Evolutionary conservation across 2,113 vertebrate genomes (phyloP), one percentile per base, ranked within the genome.

Genomic region (Hepsetus odoe): DNA sequence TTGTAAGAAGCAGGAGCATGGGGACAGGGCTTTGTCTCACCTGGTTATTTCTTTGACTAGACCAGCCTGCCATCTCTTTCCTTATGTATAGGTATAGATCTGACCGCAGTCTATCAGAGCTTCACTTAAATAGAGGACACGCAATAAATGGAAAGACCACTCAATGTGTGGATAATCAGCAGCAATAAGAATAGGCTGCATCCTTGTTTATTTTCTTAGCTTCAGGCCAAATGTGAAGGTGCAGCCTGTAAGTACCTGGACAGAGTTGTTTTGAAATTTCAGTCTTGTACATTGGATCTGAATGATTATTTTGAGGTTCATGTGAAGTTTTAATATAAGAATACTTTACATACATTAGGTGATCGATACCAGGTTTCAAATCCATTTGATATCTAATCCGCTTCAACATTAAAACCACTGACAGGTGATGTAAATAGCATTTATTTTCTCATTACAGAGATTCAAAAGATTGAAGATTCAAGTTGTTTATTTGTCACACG

Each of bases 1-100:
- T 79, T 81, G 59, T 42, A 70, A 55, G 69, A 38, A 26, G 44
- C 30, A 42, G 14, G 5, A 72, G 32, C 33, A n/a, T 18, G 9
- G 22, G 53, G 78, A 86, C 71, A 72, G 75, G 66, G 62, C 30
- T 49, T 79, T 40, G 44, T 69, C 18, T 44, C 5, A 61, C 18
- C 38, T 59, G 65, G 42, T 70, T 38, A 61, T 32, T n/a, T 24
- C 13, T 10, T 77, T 32, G 51, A 9, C 55, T 55, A 20, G 20
- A 49, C 58, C 30, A 46, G 9, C 30, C 32, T 10, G 24, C 20
- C 11, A 7, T 68, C 49, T 74, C n/a, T 51, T 2, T 18, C 24
- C 14, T 0, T 16, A 28, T 0, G 4, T 12, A 44, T 6, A n/a
- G 2, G n/a, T 9, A 55, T 32, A 62, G 14, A 14, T 9, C 30